These are phyloP conservation scores for Megaustenia siamemsis DNA, from an alignment of 2,888 invertebrate species.

Conservation along the genomic window DNA sequence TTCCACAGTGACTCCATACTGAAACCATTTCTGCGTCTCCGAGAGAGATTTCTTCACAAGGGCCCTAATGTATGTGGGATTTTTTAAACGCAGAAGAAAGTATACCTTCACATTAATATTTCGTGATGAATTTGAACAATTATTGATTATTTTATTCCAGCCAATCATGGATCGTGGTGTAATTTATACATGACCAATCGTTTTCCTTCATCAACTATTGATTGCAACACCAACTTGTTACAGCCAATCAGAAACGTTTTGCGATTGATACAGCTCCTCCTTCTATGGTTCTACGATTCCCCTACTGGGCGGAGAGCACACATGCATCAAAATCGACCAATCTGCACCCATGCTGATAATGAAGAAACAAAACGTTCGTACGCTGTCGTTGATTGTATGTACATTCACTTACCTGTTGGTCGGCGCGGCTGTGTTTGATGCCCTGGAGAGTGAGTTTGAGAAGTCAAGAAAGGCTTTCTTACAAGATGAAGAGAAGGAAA, in stretches of 20 bases:
- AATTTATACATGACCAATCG: background rate
- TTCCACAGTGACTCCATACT: background rate
- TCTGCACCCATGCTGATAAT: conserved; percentile 81
- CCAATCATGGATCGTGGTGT: background rate
- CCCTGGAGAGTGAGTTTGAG: conserved; percentile 97
- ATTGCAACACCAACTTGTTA: too few relatives aligned
- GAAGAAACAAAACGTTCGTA: conserved; percentile 99
- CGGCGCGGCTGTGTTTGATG: conserved; percentile 99
- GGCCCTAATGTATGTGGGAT: background rate
- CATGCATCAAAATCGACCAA: conserved; percentile 38
- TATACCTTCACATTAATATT: background rate
- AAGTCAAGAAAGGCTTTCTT: conserved; percentile 90
- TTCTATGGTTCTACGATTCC: conserved; percentile 36
- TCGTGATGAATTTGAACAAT: background rate
- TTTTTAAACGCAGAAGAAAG: background rate
- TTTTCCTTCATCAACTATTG: background rate
- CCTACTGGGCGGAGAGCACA: conserved; percentile 48
- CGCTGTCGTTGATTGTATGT: conserved; percentile 96
- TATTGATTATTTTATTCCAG: background rate
- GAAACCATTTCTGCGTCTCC: background rate
- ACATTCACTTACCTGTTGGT: conserved; percentile 99
- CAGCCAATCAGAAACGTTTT: background rate
- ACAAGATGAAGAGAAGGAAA: conserved; percentile 62
- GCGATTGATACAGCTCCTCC: background rate
- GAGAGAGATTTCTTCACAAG: background rate